A percentile compares a stretch with the other conserved stretches of the same genome.
These are phyloP conservation scores for Oenanthe melanoleuca DNA, from an alignment of 2,113 vertebrate genomes.

Conservation along the genomic window DNA sequence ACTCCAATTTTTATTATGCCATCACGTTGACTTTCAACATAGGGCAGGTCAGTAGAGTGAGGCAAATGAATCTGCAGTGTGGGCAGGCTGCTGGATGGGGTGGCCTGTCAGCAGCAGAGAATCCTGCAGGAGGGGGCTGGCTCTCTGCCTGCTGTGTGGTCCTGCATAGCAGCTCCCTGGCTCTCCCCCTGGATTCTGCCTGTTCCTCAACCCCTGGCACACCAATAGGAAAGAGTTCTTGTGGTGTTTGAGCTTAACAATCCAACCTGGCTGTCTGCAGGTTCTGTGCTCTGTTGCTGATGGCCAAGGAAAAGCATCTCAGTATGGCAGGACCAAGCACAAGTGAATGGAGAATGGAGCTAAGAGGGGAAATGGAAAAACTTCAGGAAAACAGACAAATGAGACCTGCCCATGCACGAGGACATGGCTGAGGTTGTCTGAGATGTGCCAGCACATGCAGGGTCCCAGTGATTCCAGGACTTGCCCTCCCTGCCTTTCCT, in stretches of 20 bases:
- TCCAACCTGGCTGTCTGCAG: rapidly evolving
- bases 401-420: background rate
- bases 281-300: background rate
- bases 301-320: background rate
- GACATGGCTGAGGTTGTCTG: background rate
- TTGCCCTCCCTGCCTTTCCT: background rate
- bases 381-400: background rate
- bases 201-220: background rate
- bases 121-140: background rate
- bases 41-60: constrained; percentile 84
- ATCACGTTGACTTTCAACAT: constrained; percentile 96
- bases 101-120: background rate
- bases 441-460: rapidly evolving
- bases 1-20: constrained; percentile 99
- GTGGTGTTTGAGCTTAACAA: background rate
- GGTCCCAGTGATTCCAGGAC: background rate
- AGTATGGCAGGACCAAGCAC: background rate
- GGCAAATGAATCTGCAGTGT: background rate
- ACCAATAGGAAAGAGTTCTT: background rate
- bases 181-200: background rate
- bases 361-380: background rate
- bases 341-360: background rate
- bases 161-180: background rate
- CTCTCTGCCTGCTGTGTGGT: background rate
- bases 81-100: background rate